Conservation (phyloP, 2,797 vertebrate species). For the Sarcoramphus papa region DNA sequence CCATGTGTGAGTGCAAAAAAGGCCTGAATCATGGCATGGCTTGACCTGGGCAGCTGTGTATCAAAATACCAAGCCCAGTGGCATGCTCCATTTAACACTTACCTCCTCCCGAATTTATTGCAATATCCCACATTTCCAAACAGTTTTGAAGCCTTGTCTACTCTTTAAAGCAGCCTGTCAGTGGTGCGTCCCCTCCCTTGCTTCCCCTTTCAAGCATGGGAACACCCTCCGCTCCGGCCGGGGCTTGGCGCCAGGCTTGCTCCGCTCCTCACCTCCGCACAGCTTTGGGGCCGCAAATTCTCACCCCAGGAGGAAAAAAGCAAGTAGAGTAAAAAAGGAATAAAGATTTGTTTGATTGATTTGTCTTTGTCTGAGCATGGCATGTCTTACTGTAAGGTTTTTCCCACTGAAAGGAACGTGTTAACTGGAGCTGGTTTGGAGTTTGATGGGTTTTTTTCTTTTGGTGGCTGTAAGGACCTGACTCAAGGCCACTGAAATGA, state of each 20-base stretch:
- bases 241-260: neutral
- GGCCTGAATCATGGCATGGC: neutral
- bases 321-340: neutral
- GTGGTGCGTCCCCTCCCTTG: rapidly evolving
- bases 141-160: neutral
- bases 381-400: neutral
- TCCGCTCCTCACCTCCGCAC: neutral
- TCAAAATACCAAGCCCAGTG: neutral
- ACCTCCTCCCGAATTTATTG: neutral
- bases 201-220: neutral
- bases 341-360: neutral
- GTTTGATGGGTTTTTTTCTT: neutral
- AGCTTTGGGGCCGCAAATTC: neutral
- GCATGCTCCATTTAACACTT: neutral
- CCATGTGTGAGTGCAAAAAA: neutral
- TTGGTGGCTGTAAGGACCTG: neutral
- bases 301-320: neutral
- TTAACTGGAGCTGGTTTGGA: neutral
- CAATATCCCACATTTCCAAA: neutral
- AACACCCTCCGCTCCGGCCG: rapidly evolving
- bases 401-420: neutral
- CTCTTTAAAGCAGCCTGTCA: neutral
- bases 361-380: neutral
- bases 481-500: neutral
- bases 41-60: neutral